A percentile compares a stretch with the other conserved stretches of the same genome.
Evolutionary conservation across 2,797 vertebrate genomes (phyloP).

Genomic region (Aulostomus chinensis): DNA sequence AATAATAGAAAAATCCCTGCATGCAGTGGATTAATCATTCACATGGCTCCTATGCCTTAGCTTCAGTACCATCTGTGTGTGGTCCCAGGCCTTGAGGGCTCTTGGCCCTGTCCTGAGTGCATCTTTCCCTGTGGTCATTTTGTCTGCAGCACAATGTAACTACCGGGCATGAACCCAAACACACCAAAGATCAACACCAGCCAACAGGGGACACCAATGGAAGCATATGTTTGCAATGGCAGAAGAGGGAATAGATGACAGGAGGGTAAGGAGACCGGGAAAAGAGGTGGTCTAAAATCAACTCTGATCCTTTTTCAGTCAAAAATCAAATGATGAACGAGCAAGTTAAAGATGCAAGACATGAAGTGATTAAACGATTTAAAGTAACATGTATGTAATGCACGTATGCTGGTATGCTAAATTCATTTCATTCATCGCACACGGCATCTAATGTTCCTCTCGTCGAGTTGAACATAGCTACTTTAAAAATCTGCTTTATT

Average conservation of each 20-base stretch:
- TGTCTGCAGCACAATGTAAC: conserved; percentile 64
- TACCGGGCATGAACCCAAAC: conserved; percentile 69
- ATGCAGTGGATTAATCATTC: conserved; percentile 33
- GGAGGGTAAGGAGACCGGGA: conserved; percentile 17
- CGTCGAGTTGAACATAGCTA: not conserved
- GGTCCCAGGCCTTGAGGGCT: conserved; percentile 44
- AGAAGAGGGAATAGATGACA: conserved; percentile 19
- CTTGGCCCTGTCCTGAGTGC: conserved; percentile 53
- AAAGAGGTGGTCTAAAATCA: conserved; percentile 1
- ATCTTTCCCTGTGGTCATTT: conserved; percentile 67
- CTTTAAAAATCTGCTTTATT: conserved; percentile 21
- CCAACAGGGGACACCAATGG: conserved; percentile 54
- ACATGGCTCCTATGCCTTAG: conserved; percentile 10
- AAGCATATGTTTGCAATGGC: conserved; percentile 58
- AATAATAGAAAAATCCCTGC: conserved; percentile 18
- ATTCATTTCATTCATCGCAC: too few relatives aligned
- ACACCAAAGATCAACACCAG: conserved; percentile 56
- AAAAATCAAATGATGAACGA: conserved; percentile 5
- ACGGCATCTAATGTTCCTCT: conserved; percentile 1
- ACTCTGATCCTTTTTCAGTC: conserved; percentile 17
- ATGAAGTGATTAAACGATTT: conserved; percentile 7
- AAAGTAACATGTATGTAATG: conserved; percentile 19
- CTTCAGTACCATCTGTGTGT: conserved; percentile 39
- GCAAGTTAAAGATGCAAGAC: conserved; percentile 2
- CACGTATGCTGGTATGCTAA: too few relatives aligned